phyloP scores from a whole-genome alignment of 2,113 vertebrate species.

The Chlorocebus sabaeus region DNA sequence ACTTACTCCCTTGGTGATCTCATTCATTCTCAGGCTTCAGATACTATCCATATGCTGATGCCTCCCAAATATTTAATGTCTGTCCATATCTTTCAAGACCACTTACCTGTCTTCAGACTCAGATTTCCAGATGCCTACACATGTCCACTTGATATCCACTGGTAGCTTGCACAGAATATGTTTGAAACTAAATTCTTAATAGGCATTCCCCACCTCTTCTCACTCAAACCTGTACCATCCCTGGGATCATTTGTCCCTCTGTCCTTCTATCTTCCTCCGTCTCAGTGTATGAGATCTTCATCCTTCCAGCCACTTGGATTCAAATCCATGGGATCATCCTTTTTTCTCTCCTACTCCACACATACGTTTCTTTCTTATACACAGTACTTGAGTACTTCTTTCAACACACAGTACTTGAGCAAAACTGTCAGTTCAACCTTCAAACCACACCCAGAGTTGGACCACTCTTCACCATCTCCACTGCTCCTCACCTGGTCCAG shows the following conservation, averaged over 20 bases:
- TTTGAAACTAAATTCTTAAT: not conserved
- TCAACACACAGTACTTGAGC: not conserved
- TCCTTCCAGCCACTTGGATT: not conserved
- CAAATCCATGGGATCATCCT: not conserved
- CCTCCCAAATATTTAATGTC: not conserved
- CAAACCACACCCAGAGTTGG: not conserved
- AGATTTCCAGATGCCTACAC: not conserved
- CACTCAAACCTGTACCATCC: not conserved
- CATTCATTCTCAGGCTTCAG: not conserved
- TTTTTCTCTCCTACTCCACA: not conserved
- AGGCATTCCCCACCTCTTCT: not conserved
- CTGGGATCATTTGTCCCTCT: not conserved
- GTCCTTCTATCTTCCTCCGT: not conserved
- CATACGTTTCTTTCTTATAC: not conserved
- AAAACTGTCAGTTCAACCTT: not conserved
- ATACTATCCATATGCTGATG: too few relatives aligned
- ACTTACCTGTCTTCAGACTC: not conserved
- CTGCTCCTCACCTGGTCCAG: too few relatives aligned
- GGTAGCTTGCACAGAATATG: not conserved
- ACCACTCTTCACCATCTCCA: not conserved
- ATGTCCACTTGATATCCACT: not conserved
- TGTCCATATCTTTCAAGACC: not conserved
- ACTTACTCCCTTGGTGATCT: not conserved
- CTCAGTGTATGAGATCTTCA: not conserved
- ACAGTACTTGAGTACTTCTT: not conserved